phyloP scores from a whole-genome alignment of 2,113 vertebrate genomes.

The Hippocampus comes region DNA sequence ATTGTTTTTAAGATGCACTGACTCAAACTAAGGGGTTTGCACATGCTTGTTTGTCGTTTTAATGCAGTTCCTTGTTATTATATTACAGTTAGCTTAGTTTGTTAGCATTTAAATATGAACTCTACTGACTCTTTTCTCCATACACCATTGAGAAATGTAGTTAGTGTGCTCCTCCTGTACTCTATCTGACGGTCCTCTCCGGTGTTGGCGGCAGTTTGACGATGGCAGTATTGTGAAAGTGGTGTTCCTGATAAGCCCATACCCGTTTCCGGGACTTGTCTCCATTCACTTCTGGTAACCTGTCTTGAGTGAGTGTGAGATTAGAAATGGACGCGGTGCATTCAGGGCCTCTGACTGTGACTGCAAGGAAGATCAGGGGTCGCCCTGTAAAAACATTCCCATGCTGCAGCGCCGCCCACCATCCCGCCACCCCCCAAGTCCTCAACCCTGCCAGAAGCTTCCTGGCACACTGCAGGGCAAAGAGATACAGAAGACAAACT shows the following conservation, averaged over 20 bases:
- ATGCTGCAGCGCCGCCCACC: conserved; percentile 62
- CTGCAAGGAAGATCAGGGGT: conserved; percentile 78
- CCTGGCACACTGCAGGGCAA: conserved; percentile 46
- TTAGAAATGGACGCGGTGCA: conserved; percentile 54
- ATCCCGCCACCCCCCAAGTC: conserved; percentile 33
- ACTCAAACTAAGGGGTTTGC: no score
- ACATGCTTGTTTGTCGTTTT: no score
- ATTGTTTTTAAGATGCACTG: no score
- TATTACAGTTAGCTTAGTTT: not conserved
- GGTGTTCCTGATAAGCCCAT: conserved; percentile 58
- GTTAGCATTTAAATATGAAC: not conserved
- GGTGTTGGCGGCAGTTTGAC: not conserved
- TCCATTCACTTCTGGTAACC: conserved; percentile 33
- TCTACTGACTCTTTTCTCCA: not conserved
- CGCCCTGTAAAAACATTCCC: conserved; percentile 77
- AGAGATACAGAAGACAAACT: conserved; percentile 13
- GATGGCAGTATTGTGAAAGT: not conserved
- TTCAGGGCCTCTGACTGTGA: conserved; percentile 49
- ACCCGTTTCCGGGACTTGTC: conserved; percentile 54
- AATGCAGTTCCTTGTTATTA: no score
- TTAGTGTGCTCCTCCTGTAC: not conserved
- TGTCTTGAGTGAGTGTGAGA: conserved; percentile 53
- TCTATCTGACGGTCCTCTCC: not conserved
- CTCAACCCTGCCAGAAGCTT: conserved; percentile 56
- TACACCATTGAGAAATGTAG: not conserved